Conservation (phyloP, 1,140 invertebrate species). For the Hormaphis cornu region DNA sequence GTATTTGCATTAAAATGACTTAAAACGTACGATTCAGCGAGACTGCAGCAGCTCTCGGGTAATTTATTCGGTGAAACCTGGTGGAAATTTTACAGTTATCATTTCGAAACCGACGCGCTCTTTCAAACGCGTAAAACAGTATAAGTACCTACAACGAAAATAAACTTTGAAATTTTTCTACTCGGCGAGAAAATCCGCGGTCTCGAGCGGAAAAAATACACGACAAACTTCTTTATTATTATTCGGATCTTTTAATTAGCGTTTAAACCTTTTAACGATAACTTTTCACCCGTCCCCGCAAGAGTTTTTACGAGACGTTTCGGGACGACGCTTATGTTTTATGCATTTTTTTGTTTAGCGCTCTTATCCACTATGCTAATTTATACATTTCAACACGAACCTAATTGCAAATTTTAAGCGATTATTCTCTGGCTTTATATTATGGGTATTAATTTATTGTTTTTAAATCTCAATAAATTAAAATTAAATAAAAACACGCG, state of each 20-base stretch:
- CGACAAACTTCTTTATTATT: neutral
- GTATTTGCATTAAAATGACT: constrained; percentile 15
- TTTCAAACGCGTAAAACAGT: neutral
- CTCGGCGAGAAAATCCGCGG: neutral
- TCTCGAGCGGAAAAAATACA: neutral
- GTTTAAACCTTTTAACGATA: constrained; percentile 30
- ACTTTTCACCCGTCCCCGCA: neutral
- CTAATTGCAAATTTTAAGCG: constrained; percentile 28
- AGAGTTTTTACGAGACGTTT: constrained; percentile 14
- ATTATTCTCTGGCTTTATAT: constrained; percentile 12
- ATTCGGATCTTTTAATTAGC: constrained; percentile 27
- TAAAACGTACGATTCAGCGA: neutral
- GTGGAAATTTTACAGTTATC: neutral
- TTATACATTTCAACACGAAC: neutral
- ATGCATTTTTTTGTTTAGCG: constrained; percentile 15
- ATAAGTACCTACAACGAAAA: neutral
- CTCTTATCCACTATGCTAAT: constrained; percentile 26
- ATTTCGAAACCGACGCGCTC: neutral
- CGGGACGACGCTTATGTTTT: constrained; percentile 10
- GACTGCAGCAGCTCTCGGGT: neutral
- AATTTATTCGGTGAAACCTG: constrained; percentile 9
- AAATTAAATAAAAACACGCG: neutral
- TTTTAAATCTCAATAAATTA: neutral
- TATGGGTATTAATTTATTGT: constrained; percentile 11
- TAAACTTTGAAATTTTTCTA: neutral